Evolutionary conservation across 1,140 invertebrate species (phyloP).

Genomic region (Daktulosphaira vitifoliae): DNA sequence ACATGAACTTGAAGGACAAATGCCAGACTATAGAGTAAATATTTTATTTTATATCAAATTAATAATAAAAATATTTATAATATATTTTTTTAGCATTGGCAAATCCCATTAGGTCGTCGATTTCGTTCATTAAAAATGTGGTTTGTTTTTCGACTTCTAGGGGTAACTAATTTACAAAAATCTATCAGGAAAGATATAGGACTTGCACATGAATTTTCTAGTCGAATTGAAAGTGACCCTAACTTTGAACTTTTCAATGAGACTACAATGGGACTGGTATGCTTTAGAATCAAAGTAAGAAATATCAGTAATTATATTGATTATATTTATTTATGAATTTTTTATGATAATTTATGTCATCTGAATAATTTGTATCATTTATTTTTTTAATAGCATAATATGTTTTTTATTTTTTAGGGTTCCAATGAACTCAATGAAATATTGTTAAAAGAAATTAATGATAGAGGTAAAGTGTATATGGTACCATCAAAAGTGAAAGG

Average conservation of each 20-base stretch:
- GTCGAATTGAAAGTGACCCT: slow-evolving; percentile 54
- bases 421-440: slow-evolving; percentile 75
- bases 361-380: too few relatives aligned
- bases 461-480: slow-evolving; percentile 84
- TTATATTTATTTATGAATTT: too few relatives aligned
- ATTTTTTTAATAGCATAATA: too few relatives aligned
- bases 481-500: slow-evolving; percentile 83
- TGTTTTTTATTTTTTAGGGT: slow-evolving; percentile 46
- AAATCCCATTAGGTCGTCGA: slow-evolving; percentile 89
- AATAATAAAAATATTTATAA: too few relatives aligned
- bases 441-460: slow-evolving; percentile 78
- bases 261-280: slow-evolving; percentile 83
- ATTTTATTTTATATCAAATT: slow-evolving; percentile 8
- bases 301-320: too few relatives aligned
- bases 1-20: slow-evolving; percentile 79
- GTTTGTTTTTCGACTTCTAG: slow-evolving; percentile 90
- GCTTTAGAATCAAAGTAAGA: slow-evolving; percentile 78
- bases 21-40: slow-evolving; percentile 77
- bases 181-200: slow-evolving; percentile 71
- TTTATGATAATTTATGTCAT: too few relatives aligned
- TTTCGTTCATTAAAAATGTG: slow-evolving; percentile 93
- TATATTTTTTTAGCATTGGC: slow-evolving; percentile 85
- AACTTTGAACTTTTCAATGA: slow-evolving; percentile 82
- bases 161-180: slow-evolving; percentile 77
- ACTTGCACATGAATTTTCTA: slow-evolving; percentile 76